A percentile compares a stretch with the other conserved stretches of the same genome.
phyloP scores from a whole-genome alignment of 2,797 vertebrate genomes.

The Harpagifer antarcticus region DNA sequence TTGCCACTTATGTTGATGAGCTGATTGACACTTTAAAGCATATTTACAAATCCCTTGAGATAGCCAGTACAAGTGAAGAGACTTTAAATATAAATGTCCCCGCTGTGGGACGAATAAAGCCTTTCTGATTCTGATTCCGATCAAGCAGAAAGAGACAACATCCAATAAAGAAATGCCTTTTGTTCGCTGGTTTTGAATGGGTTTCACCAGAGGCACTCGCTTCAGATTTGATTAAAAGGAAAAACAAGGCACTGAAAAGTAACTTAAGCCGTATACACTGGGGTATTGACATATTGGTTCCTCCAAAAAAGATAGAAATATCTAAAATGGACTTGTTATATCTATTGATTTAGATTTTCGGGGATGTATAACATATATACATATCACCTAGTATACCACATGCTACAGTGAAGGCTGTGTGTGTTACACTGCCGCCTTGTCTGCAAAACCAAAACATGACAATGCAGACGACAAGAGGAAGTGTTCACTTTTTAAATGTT shows the following conservation, averaged over 20 bases:
- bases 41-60: background rate
- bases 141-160: background rate
- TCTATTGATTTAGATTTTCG: background rate
- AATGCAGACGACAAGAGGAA: background rate
- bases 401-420: no score
- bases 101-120: no score
- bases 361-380: no score
- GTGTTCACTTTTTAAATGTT: background rate
- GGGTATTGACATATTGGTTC: background rate
- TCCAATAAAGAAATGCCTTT: background rate
- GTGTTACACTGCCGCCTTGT: no score
- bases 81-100: background rate
- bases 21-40: background rate
- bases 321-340: background rate
- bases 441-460: background rate
- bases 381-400: no score
- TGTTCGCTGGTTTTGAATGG: background rate
- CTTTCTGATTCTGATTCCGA: no score
- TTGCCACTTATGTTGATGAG: background rate
- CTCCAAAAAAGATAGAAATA: slow-evolving; percentile 2
- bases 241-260: background rate
- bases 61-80: background rate
- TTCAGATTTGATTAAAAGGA: background rate
- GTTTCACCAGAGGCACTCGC: background rate
- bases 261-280: background rate